Percentiles rank a stretch among this genome's conserved stretches.
These are phyloP conservation scores for Cynopterus sphinx DNA, from an alignment of 2,797 vertebrate species.

Conservation along the genomic window DNA sequence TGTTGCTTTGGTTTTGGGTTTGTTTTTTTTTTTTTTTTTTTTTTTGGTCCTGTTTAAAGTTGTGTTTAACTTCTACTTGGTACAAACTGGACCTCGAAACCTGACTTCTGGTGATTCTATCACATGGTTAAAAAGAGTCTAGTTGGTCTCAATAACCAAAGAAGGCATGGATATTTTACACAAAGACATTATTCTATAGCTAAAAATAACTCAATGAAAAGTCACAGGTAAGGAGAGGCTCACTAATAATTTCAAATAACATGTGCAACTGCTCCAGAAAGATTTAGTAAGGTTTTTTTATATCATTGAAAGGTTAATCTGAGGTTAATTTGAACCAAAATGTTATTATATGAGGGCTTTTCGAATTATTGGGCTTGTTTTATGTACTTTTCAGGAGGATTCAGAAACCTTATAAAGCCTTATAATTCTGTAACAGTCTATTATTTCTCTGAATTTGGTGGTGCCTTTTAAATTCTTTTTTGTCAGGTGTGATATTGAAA, in stretches of 20 bases:
- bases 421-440: conserved; percentile 61
- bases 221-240: not conserved
- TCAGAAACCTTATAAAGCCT: conserved; percentile 55
- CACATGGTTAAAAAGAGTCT: not conserved
- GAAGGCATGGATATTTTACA: not conserved
- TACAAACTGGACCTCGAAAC: not conserved
- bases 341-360: conserved; percentile 4
- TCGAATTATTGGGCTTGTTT: conserved; percentile 61
- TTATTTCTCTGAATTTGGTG: conserved; percentile 31
- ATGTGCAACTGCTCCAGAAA: not conserved
- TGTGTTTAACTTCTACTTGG: conserved; percentile 20
- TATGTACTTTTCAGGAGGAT: conserved; percentile 49
- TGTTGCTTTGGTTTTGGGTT: not conserved
- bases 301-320: not conserved
- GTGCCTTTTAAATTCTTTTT: conserved; percentile 71
- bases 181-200: conserved; percentile 16
- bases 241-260: conserved; percentile 13
- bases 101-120: not conserved
- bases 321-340: conserved; percentile 26
- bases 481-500: conserved; percentile 74
- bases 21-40: too few relatives aligned
- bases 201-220: not conserved
- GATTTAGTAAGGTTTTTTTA: not conserved
- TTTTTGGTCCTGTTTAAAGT: not conserved
- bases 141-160: not conserved